Percentiles rank a stretch among this genome's conserved stretches.
phyloP scores from a whole-genome alignment of 2,888 invertebrate species.

The Polia nebulosa region DNA sequence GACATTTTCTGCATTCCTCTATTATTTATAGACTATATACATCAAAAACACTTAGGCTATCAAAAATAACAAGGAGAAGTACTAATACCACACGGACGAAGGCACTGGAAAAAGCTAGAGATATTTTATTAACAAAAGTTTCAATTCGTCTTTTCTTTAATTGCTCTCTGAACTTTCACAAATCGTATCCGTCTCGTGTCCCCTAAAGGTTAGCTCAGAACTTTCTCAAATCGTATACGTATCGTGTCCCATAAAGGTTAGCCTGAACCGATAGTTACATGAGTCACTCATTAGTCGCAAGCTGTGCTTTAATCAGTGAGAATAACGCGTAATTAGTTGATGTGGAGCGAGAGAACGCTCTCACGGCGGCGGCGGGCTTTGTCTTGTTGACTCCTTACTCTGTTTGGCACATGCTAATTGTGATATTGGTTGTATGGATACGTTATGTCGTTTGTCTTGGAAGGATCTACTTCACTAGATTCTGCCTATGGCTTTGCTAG shows the following conservation, averaged over 20 bases:
- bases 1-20: too few species aligned
- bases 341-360: constrained; percentile 75
- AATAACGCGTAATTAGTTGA: constrained; percentile 89
- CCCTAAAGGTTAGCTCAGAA: too few species aligned
- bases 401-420: constrained; percentile 64
- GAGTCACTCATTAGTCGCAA: constrained; percentile 90
- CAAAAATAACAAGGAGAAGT: too few species aligned
- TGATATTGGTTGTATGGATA: constrained; percentile 6
- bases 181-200: background rate
- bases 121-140: too few species aligned
- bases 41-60: too few species aligned
- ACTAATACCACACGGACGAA: too few species aligned
- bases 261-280: constrained; percentile 72
- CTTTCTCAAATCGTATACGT: constrained; percentile 39
- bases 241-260: constrained; percentile 48
- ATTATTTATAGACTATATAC: too few species aligned
- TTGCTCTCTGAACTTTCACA: background rate
- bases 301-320: constrained; percentile 90
- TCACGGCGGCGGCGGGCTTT: constrained; percentile 80
- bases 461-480: too few species aligned
- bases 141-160: too few species aligned
- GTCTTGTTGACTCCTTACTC: constrained; percentile 74
- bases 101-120: too few species aligned
- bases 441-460: background rate
- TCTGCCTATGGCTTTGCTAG: too few species aligned